Evolutionary conservation across 92 coral and sea anemone species (phyloP).

Genomic region (Porites evermanni): DNA sequence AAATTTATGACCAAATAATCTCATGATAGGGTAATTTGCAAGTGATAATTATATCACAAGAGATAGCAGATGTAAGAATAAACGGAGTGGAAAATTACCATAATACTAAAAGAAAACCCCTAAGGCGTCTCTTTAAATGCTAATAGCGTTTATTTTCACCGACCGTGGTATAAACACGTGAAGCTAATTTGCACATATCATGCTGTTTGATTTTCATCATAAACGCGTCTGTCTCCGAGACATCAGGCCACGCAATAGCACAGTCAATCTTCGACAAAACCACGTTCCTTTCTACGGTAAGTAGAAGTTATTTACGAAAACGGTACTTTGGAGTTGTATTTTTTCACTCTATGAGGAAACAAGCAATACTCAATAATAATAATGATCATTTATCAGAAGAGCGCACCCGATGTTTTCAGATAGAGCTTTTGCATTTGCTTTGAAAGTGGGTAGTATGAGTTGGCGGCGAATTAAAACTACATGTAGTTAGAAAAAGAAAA

Average conservation of each 20-base stretch:
- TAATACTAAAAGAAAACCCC: background rate
- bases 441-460: too few relatives aligned
- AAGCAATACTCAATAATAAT: background rate
- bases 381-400: background rate
- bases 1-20: background rate
- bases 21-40: background rate
- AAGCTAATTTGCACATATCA: conserved; percentile 24
- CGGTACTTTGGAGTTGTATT: background rate
- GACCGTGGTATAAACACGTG: background rate
- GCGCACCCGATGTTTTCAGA: too few relatives aligned
- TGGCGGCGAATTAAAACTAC: too few relatives aligned
- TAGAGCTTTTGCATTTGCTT: too few relatives aligned
- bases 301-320: background rate
- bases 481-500: too few relatives aligned
- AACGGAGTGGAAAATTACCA: conserved; percentile 16
- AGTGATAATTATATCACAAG: background rate
- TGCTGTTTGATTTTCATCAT: background rate
- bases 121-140: conserved; percentile 12
- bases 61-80: background rate
- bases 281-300: background rate
- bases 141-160: conserved; percentile 8
- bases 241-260: too few relatives aligned
- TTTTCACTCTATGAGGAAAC: background rate
- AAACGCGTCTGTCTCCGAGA: conserved; percentile 10
- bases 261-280: background rate